phyloP scores from a whole-genome alignment of 2,113 vertebrate species.

The Agelaius phoeniceus region DNA sequence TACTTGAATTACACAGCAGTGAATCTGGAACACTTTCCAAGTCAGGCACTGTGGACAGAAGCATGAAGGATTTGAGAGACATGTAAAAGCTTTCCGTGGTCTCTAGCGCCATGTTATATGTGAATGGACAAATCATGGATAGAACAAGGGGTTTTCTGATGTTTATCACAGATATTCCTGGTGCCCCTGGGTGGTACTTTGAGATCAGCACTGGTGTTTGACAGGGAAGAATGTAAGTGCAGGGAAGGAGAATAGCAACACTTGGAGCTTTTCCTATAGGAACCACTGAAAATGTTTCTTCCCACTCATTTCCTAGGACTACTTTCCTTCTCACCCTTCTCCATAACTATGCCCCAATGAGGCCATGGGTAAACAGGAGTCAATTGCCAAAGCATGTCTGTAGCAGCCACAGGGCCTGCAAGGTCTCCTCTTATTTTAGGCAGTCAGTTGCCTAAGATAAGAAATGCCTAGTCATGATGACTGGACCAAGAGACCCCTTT shows the following conservation, averaged over 20 bases:
- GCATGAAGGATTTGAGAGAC: background rate
- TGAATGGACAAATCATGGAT: background rate
- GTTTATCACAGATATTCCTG: background rate
- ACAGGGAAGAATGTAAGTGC: background rate
- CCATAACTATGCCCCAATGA: background rate
- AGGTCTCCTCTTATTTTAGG: background rate
- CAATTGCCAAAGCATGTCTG: background rate
- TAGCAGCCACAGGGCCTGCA: background rate
- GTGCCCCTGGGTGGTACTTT: background rate
- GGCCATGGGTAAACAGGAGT: background rate
- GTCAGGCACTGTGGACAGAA: background rate
- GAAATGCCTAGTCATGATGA: background rate
- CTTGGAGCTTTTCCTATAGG: background rate
- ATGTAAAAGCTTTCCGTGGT: background rate
- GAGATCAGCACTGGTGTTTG: background rate
- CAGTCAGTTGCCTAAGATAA: background rate
- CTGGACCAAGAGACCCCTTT: background rate
- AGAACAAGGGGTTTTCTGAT: background rate
- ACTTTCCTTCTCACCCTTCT: background rate
- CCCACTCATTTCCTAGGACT: background rate
- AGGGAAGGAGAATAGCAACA: background rate
- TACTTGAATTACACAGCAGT: rapidly evolving
- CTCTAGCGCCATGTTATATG: background rate
- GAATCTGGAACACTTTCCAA: background rate
- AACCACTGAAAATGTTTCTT: background rate